A percentile compares a stretch with the other conserved stretches of the same genome.
These are phyloP conservation scores for Anas georgica DNA, from an alignment of 2,797 vertebrate species.

Conservation along the genomic window DNA sequence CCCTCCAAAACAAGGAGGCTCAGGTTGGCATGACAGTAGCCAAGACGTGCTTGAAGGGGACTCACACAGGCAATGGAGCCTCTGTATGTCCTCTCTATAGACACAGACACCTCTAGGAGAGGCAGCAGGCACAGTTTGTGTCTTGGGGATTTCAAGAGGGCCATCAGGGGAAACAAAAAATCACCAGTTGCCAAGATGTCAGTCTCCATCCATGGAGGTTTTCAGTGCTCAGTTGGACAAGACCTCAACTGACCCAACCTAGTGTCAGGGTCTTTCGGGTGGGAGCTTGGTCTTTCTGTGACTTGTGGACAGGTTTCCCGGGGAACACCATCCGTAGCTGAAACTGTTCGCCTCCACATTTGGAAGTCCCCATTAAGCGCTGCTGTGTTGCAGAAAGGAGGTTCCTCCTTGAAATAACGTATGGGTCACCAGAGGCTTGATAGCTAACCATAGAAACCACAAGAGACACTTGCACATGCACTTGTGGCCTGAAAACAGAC, in stretches of 20 bases:
- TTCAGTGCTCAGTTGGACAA: not conserved
- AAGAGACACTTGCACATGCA: accelerated
- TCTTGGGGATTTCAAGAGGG: not conserved
- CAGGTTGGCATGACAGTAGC: not conserved
- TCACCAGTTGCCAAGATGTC: not conserved
- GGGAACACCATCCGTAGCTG: not conserved
- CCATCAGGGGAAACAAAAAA: not conserved
- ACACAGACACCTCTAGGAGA: not conserved
- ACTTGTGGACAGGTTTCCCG: not conserved
- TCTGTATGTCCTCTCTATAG: not conserved
- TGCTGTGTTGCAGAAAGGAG: not conserved
- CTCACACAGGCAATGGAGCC: not conserved
- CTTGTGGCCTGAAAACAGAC: not conserved
- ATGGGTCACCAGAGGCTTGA: not conserved
- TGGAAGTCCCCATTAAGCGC: not conserved
- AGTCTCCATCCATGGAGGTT: not conserved
- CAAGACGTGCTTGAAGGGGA: not conserved
- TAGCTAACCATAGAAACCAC: not conserved
- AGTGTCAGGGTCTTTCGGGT: not conserved
- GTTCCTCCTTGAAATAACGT: not conserved
- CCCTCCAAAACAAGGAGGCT: not conserved
- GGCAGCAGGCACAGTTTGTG: not conserved
- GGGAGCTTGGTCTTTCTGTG: not conserved
- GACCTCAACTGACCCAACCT: not conserved
- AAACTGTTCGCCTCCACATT: not conserved